Base-by-base conservation (phyloP, 2,113 vertebrate genomes). In the Scopus umbretta region DNA sequence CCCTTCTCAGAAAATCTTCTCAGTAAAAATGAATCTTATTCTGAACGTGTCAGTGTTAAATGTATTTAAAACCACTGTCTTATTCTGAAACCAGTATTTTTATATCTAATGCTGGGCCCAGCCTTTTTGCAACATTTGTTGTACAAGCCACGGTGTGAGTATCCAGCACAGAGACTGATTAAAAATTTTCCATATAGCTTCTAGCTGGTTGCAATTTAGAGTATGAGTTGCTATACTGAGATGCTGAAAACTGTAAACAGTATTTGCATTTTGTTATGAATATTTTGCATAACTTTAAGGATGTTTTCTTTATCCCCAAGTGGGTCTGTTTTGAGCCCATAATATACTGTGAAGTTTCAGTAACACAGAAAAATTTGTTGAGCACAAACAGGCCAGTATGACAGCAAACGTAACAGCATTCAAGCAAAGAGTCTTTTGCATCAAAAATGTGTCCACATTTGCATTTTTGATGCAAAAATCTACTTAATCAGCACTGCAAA, bases 221-320 rank as follows among this genome's bases (percentile, higher is more conserved):
- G 52, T 73, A 30, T 11, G 78, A 92, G 80, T 19, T 91, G 83
- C 92, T 92, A 7, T 38, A 58, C 88, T 23, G 82, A 86, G 82
- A 87, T 81, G 88, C 80, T 65, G 94, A 75, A 65, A 89, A 86
- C 53, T 92, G 86, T 97, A 96, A 97, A 95, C 92, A 96, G 26
- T 45, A 96, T 97, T 97, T 97, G 96, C 97, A 97, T 97, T 42
- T 95, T 95, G 80, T 82, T 94, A 87, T 92, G 94, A 94, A 92
- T 92, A 90, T 95, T 96, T 95, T 97, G 95, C 96, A 96, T 97
- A 95, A 91, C 80, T 94, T 95, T 92, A 91, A 80, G 94, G 87
- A 94, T 96, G 84, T 88, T 94, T 95, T 76, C 78, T 76, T 96
- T 90, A 91, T 97, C 84, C 96, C 79, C 94, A 95, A 95, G 87